Evolutionary conservation across 2,113 vertebrate genomes (phyloP).

Genomic region (Varanus salvator): DNA sequence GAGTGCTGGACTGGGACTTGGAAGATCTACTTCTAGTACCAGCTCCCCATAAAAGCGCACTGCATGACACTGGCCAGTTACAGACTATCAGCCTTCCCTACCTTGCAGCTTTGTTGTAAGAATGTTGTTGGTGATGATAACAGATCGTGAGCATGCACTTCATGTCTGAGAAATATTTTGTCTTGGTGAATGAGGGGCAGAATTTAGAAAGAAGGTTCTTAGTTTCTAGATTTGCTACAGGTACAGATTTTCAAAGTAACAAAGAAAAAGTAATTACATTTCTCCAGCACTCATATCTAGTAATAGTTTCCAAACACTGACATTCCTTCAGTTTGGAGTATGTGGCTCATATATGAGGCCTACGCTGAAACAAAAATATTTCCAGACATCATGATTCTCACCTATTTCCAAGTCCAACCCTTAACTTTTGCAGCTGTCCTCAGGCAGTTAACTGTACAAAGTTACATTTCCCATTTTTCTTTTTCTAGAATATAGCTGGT

Average conservation of each 20-base stretch:
- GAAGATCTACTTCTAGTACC: too few species aligned
- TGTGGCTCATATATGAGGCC: background rate
- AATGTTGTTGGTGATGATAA: too few species aligned
- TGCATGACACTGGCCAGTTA: too few species aligned
- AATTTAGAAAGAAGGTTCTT: background rate
- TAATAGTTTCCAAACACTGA: background rate
- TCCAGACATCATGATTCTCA: background rate
- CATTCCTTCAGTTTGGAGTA: background rate
- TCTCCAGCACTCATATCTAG: background rate
- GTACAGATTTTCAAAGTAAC: background rate
- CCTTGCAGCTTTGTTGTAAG: too few species aligned
- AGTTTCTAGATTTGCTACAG: background rate
- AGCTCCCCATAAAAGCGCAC: too few species aligned
- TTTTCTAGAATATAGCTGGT: background rate
- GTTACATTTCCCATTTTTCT: background rate
- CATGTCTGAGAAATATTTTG: background rate
- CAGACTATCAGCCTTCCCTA: too few species aligned
- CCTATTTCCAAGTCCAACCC: background rate
- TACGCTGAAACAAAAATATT: background rate
- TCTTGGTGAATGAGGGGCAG: background rate
- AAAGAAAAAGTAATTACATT: background rate
- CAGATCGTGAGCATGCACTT: background rate
- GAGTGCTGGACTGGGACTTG: too few species aligned
- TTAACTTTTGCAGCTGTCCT: background rate
- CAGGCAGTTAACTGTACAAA: background rate